Percentiles rank a stretch among this genome's conserved stretches.
Conservation (phyloP, 2,888 invertebrate genomes). For the Lingula anatina region DNA sequence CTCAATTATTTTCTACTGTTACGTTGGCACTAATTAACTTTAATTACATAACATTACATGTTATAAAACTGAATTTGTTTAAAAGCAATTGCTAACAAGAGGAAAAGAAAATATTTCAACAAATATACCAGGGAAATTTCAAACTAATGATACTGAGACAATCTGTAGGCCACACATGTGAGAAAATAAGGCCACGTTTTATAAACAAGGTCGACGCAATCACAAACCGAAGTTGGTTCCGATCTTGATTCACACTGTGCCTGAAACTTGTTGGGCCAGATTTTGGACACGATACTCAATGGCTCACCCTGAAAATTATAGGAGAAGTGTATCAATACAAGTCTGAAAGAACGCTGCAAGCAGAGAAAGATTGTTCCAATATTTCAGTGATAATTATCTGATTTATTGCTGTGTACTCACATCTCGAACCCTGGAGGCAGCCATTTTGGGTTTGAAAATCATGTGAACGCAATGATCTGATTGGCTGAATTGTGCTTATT, state of each 20-base stretch:
- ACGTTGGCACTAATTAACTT: too few relatives aligned
- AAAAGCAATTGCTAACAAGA: not conserved
- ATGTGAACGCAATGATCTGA: too few relatives aligned
- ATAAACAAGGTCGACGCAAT: not conserved
- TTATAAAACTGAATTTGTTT: too few relatives aligned
- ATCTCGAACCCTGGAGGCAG: too few relatives aligned
- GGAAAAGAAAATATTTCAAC: not conserved
- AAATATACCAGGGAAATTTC: not conserved
- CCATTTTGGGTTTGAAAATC: too few relatives aligned
- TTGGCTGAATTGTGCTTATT: too few relatives aligned
- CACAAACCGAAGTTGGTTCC: not conserved
- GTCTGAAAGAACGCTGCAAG: slow-evolving; percentile 1
- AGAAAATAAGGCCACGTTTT: not conserved
- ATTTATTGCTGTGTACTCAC: too few relatives aligned
- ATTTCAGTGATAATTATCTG: not conserved
- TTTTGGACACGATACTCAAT: slow-evolving; percentile 22
- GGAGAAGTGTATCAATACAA: slow-evolving; percentile 5
- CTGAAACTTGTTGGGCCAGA: slow-evolving; percentile 24
- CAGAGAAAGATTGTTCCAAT: not conserved
- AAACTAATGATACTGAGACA: not conserved
- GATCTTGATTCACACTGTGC: slow-evolving; percentile 24
- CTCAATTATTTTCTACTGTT: too few relatives aligned
- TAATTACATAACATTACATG: too few relatives aligned
- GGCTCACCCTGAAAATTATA: slow-evolving; percentile 21
- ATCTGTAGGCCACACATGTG: not conserved